Conservation (phyloP, 2,797 vertebrate species). For the Potorous gilbertii region DNA sequence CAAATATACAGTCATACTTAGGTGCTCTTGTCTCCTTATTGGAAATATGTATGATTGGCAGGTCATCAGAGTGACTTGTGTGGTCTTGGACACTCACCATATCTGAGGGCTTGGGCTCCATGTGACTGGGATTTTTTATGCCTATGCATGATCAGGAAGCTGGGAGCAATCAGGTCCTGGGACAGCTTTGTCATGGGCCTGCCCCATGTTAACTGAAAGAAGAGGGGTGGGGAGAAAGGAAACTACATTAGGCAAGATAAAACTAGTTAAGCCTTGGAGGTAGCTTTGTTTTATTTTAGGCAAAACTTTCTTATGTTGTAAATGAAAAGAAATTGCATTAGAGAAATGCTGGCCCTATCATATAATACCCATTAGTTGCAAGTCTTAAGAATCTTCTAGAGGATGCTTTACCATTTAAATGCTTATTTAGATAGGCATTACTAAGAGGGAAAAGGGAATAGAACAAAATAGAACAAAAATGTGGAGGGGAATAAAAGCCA, state of each 20-base stretch:
- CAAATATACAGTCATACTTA: not conserved
- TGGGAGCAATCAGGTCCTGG: not conserved
- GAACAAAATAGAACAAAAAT: not conserved
- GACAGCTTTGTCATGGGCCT: not conserved
- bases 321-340: not conserved
- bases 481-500: not conserved
- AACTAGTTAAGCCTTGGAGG: not conserved
- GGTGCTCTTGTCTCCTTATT: not conserved
- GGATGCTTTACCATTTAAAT: not conserved
- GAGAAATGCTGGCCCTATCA: not conserved
- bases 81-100: not conserved
- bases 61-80: not conserved
- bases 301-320: not conserved
- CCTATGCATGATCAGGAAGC: not conserved
- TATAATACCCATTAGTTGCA: not conserved
- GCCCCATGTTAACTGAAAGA: not conserved
- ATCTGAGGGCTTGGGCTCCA: not conserved
- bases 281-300: not conserved
- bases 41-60: not conserved
- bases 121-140: not conserved
- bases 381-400: not conserved
- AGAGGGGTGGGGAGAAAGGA: not conserved
- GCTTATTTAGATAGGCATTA: not conserved
- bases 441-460: not conserved
- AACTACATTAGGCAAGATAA: not conserved